phyloP scores from a whole-genome alignment of 2,113 vertebrate genomes.

The Ictalurus furcatus region DNA sequence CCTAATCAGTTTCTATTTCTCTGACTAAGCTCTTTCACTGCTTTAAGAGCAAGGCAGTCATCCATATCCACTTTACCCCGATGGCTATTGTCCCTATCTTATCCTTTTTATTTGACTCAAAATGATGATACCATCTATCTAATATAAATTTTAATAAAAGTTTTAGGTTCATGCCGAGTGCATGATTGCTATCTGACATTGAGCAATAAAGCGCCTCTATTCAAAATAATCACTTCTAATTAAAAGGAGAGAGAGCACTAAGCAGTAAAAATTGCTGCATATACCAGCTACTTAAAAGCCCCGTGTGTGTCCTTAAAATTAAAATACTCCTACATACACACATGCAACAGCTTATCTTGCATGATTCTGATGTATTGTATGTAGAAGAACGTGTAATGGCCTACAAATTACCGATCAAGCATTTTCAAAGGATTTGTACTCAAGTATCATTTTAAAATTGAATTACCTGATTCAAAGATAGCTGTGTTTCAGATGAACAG shows the following conservation, averaged over 20 bases:
- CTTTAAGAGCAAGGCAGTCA: slow-evolving; percentile 5
- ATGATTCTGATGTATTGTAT: background rate
- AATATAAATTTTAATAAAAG: background rate
- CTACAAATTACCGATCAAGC: background rate
- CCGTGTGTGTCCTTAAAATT: background rate
- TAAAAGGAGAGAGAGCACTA: background rate
- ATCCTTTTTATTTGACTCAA: slow-evolving; percentile 4
- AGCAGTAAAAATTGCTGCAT: background rate
- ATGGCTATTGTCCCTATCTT: slow-evolving; percentile 6
- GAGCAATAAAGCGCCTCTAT: background rate
- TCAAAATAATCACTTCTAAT: background rate
- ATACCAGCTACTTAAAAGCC: background rate
- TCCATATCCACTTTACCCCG: slow-evolving; percentile 13
- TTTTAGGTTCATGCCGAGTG: background rate
- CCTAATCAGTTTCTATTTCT: slow-evolving; percentile 25
- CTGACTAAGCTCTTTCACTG: slow-evolving; percentile 25
- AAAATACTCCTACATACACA: background rate
- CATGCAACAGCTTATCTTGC: background rate
- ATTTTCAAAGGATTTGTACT: background rate
- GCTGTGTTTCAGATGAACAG: slow-evolving; percentile 19
- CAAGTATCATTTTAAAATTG: background rate
- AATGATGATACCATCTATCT: slow-evolving; percentile 12
- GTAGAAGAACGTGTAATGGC: background rate
- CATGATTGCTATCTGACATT: background rate
- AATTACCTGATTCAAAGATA: slow-evolving; percentile 37